Percentiles rank a stretch among this genome's conserved stretches.
Conservation (phyloP, 2,113 vertebrate species). For the Peucedramus taeniatus region DNA sequence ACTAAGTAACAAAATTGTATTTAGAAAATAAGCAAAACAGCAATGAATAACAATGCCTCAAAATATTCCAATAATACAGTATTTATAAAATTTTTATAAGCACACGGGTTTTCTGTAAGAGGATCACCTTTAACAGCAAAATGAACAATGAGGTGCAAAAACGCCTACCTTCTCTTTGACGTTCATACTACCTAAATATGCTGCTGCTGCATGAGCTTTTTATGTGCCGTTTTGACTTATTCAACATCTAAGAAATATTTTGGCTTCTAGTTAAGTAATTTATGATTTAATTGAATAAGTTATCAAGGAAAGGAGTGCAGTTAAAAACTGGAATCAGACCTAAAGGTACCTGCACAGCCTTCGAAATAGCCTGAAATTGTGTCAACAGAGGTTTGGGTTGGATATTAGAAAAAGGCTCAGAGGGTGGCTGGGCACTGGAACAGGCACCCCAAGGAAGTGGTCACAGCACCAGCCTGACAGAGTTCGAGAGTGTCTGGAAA, state of each 20-base stretch:
- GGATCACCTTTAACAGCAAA: background rate
- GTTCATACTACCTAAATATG: background rate
- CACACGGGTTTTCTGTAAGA: rapidly evolving
- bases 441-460: too few relatives aligned
- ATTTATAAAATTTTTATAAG: background rate
- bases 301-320: background rate
- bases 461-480: background rate
- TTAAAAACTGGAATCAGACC: background rate
- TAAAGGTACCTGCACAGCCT: too few relatives aligned
- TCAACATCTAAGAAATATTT: background rate
- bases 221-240: rapidly evolving
- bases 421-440: background rate
- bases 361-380: background rate
- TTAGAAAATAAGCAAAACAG: background rate
- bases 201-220: background rate
- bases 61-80: background rate
- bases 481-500: background rate
- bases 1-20: background rate
- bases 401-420: background rate
- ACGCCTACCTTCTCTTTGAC: background rate
- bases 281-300: background rate
- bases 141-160: background rate
- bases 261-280: background rate
- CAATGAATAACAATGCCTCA: background rate
- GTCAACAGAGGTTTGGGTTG: background rate